Evolutionary conservation across 2,888 invertebrate genomes (phyloP).

Genomic region (Eumacrocentrus americanus): DNA sequence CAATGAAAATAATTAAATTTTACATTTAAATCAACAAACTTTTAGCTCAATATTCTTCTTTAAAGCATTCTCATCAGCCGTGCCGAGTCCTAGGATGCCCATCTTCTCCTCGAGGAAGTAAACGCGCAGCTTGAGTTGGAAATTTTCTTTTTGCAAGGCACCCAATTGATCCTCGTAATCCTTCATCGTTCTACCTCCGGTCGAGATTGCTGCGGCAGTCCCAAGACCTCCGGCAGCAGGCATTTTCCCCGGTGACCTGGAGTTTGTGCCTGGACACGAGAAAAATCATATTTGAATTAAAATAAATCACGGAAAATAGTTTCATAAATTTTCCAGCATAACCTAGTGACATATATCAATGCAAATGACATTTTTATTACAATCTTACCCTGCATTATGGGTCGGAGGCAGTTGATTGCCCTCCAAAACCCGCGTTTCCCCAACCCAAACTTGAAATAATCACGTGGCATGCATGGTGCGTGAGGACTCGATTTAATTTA

Average conservation of each 20-base stretch:
- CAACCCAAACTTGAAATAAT: background rate
- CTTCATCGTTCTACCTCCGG: slow-evolving; percentile 78
- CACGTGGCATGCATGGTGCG: slow-evolving; percentile 5
- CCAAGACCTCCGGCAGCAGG: slow-evolving; percentile 58
- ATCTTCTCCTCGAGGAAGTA: slow-evolving; percentile 88
- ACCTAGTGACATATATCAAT: too few relatives aligned
- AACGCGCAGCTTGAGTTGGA: slow-evolving; percentile 87
- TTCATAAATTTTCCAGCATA: background rate
- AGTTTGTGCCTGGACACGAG: slow-evolving; percentile 46
- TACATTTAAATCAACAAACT: slow-evolving; percentile 54
- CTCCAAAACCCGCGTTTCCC: slow-evolving; percentile 5
- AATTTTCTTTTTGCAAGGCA: slow-evolving; percentile 87
- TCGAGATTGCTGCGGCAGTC: slow-evolving; percentile 29
- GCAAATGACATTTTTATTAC: background rate
- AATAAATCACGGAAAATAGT: slow-evolving; percentile 13
- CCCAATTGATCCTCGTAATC: slow-evolving; percentile 88
- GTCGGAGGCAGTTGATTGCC: background rate
- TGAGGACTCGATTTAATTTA: background rate
- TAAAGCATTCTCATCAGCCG: slow-evolving; percentile 72
- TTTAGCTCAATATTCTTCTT: slow-evolving; percentile 73
- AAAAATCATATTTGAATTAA: slow-evolving; percentile 4
- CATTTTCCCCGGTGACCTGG: slow-evolving; percentile 47
- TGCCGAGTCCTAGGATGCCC: slow-evolving; percentile 64
- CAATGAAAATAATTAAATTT: background rate
- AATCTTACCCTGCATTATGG: slow-evolving; percentile 13